Evolutionary conservation across 2,888 invertebrate genomes (phyloP), one percentile per base, ranked within the genome.

Genomic region (Pristionchus japonicus): DNA sequence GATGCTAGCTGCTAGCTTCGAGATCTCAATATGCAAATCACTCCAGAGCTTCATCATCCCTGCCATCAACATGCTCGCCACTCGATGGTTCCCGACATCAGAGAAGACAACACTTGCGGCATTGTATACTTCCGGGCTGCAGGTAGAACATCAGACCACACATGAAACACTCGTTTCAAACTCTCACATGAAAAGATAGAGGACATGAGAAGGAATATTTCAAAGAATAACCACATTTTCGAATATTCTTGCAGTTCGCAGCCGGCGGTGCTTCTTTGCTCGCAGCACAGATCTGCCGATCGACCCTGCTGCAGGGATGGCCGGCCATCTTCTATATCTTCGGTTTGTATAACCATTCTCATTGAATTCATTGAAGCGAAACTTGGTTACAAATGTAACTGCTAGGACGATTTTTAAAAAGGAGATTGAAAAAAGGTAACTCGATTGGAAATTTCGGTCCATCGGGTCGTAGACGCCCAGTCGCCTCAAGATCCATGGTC

Each of bases 81-180:
- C 57, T n/a, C 49, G 77, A 1, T 87, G 87, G 87, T 87, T 64
- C 47, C 87, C 87, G 20, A 77, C 77, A 13, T 34, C 49, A 6
- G 87, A 87, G 77, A 87, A 87, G 77, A 87, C 77, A 0, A 87
- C 77, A 13, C 49, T 87, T n/a, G 87, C 87, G 0, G 87, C 87
- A 27, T n/a, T 87, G 13, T 87, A 87, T 61, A 87, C 87, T 31
- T 77, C 57, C 40, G 87, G 87, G 27, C 23, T 77, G 20, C 87
- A 87, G 87, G 87, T 77, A 34, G n/a, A n/a, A n/a, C n/a, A n/a
- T n/a, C n/a, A n/a, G n/a, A n/a, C n/a, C n/a, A n/a, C n/a, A n/a
- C n/a, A n/a, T n/a, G n/a, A n/a, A n/a, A n/a, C n/a, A n/a, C n/a
- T n/a, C n/a, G n/a, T n/a, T n/a, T n/a, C n/a, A n/a, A 34, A 17